Percentiles rank a stretch among this genome's conserved stretches.
phyloP scores from a whole-genome alignment of 2,888 invertebrate species.

The Lepidonotus clava region DNA sequence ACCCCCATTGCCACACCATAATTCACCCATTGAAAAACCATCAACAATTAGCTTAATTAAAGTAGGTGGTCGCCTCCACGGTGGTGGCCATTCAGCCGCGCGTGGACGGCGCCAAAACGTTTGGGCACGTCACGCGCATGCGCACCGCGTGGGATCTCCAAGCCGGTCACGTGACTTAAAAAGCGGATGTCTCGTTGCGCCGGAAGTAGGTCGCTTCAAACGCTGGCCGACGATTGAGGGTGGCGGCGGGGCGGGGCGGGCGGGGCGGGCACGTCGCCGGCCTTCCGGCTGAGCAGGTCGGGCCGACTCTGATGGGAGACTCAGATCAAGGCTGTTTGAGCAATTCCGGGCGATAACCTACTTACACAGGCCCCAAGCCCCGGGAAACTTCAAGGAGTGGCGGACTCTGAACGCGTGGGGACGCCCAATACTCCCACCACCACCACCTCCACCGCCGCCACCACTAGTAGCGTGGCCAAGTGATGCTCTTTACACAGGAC shows the following conservation, averaged over 20 bases:
- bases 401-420: no score
- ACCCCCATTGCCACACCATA: constrained; percentile 37
- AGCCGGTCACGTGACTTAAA: neutral
- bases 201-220: constrained; percentile 33
- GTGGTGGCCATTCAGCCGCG: neutral
- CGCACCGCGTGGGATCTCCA: no score
- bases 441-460: neutral
- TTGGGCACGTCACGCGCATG: neutral
- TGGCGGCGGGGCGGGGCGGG: neutral
- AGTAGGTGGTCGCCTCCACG: neutral
- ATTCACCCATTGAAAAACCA: constrained; percentile 24
- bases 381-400: neutral
- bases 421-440: neutral
- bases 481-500: no score
- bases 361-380: neutral
- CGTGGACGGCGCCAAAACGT: neutral
- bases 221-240: neutral
- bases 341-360: constrained; percentile 19
- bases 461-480: no score
- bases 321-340: constrained; percentile 41
- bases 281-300: constrained; percentile 14
- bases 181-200: constrained; percentile 6
- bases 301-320: neutral
- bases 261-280: neutral
- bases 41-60: constrained; percentile 41